These are phyloP conservation scores for Cariama cristata DNA, from an alignment of 2,113 vertebrate species.

Conservation along the genomic window DNA sequence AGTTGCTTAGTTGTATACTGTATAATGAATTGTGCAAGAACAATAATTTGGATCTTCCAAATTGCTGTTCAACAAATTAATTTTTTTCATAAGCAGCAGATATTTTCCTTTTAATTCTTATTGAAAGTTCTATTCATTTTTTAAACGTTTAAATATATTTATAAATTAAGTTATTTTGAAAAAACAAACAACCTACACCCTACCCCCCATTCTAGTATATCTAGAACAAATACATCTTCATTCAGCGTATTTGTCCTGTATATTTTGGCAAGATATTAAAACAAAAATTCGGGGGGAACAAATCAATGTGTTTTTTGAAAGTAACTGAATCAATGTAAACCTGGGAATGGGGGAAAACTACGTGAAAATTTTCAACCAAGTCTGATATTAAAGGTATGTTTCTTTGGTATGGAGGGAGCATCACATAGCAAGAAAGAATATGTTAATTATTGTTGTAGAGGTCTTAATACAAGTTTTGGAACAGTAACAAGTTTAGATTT, in stretches of 20 bases:
- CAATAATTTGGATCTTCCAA: neutral
- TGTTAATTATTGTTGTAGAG: neutral
- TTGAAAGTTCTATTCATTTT: neutral
- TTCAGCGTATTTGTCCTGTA: neutral
- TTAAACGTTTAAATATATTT: neutral
- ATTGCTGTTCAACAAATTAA: neutral
- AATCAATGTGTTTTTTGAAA: neutral
- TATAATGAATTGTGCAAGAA: neutral
- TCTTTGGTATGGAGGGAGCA: neutral
- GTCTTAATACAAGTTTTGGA: neutral
- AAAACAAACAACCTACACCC: neutral
- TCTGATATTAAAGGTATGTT: neutral
- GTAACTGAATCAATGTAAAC: neutral
- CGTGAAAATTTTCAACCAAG: neutral
- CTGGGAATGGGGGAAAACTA: neutral
- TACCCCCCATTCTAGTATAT: neutral
- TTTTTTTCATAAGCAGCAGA: neutral
- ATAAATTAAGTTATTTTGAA: neutral
- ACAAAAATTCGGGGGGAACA: rapidly evolving
- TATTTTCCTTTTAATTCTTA: neutral
- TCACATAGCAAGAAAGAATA: neutral
- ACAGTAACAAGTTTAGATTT: neutral
- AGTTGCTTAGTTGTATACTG: neutral
- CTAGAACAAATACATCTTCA: neutral
- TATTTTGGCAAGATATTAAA: neutral